Conservation (phyloP, 2,113 vertebrate genomes). For the Sialia sialis region DNA sequence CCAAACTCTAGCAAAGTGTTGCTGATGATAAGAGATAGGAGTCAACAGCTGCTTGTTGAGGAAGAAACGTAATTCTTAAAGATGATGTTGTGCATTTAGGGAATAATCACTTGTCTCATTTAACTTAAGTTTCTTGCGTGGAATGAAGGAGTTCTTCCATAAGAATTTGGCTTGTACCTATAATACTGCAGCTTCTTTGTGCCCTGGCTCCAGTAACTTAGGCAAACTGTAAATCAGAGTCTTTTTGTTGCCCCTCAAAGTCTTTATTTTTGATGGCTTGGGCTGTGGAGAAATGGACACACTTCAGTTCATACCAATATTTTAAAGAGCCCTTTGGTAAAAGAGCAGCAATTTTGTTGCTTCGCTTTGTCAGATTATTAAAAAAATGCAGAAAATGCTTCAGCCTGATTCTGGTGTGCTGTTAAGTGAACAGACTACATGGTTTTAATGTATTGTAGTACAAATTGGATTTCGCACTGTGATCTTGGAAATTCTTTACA, state of each 20-base stretch:
- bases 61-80: background rate
- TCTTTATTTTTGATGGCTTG: background rate
- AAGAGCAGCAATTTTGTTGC: background rate
- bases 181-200: background rate
- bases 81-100: background rate
- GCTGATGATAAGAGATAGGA: background rate
- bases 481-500: background rate
- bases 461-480: background rate
- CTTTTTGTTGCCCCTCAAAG: background rate
- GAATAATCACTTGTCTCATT: background rate
- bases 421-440: background rate
- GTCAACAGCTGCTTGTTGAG: background rate
- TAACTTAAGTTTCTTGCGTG: accelerated
- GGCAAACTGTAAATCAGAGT: background rate
- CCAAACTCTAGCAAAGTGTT: background rate
- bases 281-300: background rate
- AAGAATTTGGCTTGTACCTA: accelerated
- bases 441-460: background rate
- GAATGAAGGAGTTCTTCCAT: background rate
- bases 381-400: background rate
- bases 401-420: background rate
- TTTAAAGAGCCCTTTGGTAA: background rate
- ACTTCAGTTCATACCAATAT: accelerated
- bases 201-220: background rate
- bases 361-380: background rate